Percentiles rank a stretch among this genome's conserved stretches.
phyloP scores from a whole-genome alignment of 2,888 invertebrate genomes.

The Crioceris asparagi region DNA sequence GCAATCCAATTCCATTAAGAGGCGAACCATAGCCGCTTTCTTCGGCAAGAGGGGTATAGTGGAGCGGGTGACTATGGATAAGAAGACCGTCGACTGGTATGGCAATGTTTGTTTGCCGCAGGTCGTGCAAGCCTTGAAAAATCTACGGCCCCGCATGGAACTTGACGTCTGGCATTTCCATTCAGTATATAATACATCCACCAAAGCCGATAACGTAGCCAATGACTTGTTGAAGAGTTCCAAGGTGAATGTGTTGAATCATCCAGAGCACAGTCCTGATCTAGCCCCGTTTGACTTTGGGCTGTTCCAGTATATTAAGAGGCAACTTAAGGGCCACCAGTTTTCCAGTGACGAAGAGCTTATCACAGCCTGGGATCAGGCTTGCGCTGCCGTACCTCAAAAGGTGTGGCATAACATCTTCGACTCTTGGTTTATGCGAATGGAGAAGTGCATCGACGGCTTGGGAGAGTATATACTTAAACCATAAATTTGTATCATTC shows the following conservation, averaged over 20 bases:
- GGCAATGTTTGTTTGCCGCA: background rate
- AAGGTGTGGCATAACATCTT: background rate
- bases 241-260: background rate
- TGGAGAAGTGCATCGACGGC: background rate
- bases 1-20: slow-evolving; percentile 12
- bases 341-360: background rate
- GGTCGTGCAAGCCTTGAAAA: background rate
- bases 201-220: too few relatives aligned
- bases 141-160: background rate
- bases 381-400: background rate
- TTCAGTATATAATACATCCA: too few relatives aligned
- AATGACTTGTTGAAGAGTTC: background rate
- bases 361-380: background rate
- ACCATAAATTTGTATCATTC: too few relatives aligned
- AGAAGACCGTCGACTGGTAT: too few relatives aligned
- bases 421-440: background rate
- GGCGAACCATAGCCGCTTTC: slow-evolving; percentile 14
- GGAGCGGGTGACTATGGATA: slow-evolving; percentile 1
- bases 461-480: background rate
- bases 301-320: background rate
- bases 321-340: background rate
- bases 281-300: slow-evolving; percentile 1
- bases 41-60: slow-evolving; percentile 4
- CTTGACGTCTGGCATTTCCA: background rate
- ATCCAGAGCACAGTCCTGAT: background rate